A percentile compares a stretch with the other conserved stretches of the same genome.
Evolutionary conservation across 2,888 invertebrate species (phyloP).

Genomic region (Amitus sp.): DNA sequence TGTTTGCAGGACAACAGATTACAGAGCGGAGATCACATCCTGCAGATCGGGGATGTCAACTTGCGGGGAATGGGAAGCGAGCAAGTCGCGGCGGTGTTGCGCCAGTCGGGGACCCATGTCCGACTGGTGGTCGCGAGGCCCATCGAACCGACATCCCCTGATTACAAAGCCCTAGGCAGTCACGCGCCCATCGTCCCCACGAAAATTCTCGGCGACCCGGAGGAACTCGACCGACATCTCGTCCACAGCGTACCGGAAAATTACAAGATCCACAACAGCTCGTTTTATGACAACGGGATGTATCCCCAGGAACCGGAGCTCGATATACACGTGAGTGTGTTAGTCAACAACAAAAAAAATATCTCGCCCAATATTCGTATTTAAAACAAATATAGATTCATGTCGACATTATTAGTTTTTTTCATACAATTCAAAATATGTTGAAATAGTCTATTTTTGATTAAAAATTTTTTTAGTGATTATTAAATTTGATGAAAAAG

Average conservation of each 20-base stretch:
- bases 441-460: too few relatives aligned
- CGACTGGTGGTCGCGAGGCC: constrained; percentile 94
- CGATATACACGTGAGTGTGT: constrained; percentile 68
- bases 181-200: constrained; percentile 93
- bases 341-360: too few relatives aligned
- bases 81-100: constrained; percentile 93
- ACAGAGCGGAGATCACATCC: constrained; percentile 96
- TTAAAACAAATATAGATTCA: too few relatives aligned
- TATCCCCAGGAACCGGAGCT: constrained; percentile 68
- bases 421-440: too few relatives aligned
- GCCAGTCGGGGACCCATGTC: constrained; percentile 95
- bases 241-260: constrained; percentile 80
- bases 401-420: too few relatives aligned
- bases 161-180: constrained; percentile 78
- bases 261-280: constrained; percentile 56
- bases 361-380: too few relatives aligned
- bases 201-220: constrained; percentile 86
- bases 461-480: too few relatives aligned
- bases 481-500: too few relatives aligned
- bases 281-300: constrained; percentile 65
- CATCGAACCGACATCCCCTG: constrained; percentile 82
- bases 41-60: constrained; percentile 95
- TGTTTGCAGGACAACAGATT: constrained; percentile 85
- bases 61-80: constrained; percentile 97
- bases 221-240: constrained; percentile 86